Base-by-base conservation (phyloP, 2,888 invertebrate species). In the Seira musarum region DNA sequence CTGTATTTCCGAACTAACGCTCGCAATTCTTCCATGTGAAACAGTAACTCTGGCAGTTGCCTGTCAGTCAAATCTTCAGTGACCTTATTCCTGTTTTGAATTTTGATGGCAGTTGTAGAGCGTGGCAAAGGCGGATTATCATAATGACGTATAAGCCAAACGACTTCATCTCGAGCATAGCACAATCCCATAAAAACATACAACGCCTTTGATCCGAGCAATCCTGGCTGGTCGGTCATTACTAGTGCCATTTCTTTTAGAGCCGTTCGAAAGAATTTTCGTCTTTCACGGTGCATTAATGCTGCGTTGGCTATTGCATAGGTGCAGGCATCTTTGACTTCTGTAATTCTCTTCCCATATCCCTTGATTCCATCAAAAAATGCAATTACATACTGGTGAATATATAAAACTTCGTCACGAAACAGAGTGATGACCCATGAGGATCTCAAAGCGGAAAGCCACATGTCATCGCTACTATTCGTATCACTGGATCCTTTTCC, bases 11-110 rank as follows among this genome's bases (percentile, higher is more conserved):
- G 92, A 2, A 99, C 96, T 72, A 99, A 90, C 24, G 91, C 91
- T 87, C 99, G 92, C 69, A 99, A 89, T 89, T 99, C 99, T 89
- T 99, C 98, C 94, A 99, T 98, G 88, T 99, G 98, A 88, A 99
- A 99, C 8, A 99, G 90, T 63, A 99, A 90, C 89, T 99, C 99
- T 0, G 99, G 99, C 61, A 99, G 90, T 88, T 98, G 98, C 74
- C 98, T 92, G 89, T 99, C 99, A 0, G 97, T 95, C 74, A 99
- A 90, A 89, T 97, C 97, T 89, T 97, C 97, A n/a, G 94, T 92
- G 15, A 94, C 93, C 89, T 95, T 95, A 63, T 93, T 93, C 90
- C 96, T 96, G 17, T 93, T 93, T 89, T 95, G 95, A 85, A 94
- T 93, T 60, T 74, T 74, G 53, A 74, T 74, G 49, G 74, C 40